Base-by-base conservation (phyloP, 2,113 vertebrate genomes). In the Struthidea cinerea region DNA sequence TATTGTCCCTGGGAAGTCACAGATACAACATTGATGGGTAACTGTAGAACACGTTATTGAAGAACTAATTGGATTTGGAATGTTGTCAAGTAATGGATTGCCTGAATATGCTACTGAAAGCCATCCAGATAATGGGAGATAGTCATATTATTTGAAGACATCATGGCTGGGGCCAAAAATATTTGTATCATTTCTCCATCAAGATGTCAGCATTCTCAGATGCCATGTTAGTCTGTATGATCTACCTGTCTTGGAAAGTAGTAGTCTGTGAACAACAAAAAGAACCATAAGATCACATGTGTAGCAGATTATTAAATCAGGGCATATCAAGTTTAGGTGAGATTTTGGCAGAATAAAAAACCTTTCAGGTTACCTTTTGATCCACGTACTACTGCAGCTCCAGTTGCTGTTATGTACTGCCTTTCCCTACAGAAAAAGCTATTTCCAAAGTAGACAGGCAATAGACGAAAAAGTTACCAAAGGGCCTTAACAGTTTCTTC, bases 61-160 rank as follows among this genome's bases (percentile, higher is more conserved):
- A 68, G 90, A 93, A 68, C 61, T 86, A 93, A 92, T 74, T 75
- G 20, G 23, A 87, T 84, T 87, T 90, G 42, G 71, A 94, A 68
- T 1, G 2, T 18, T 73, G 42, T 85, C 93, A 83, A 5, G 3
- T 55, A 83, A 84, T 74, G 46, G 50, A 70, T 82, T 90, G 39
- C 50, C 57, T 88, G 67, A 88, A 52, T 67, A 55, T 27, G 41
- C 67, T 77, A 30, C 85, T 88, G 85, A 91, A 90, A 88, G 27
- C 46, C 3, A 2, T 39, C 61, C 35, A 88, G 87, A 91, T 39
- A 79, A n/a, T 1, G 8, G 32, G 46, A 93, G 14, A 59, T 56
- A 41, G n/a, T 83, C 70, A 33, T 57, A 14, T 4, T 55, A 4
- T 79, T 93, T 79, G 78, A 84, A 92, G 61, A 61, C 46, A 27